These are phyloP conservation scores for Catostylus mosaicus DNA, from an alignment of 30 jellyfish, hydroid and myxozoan genomes.

Conservation along the genomic window DNA sequence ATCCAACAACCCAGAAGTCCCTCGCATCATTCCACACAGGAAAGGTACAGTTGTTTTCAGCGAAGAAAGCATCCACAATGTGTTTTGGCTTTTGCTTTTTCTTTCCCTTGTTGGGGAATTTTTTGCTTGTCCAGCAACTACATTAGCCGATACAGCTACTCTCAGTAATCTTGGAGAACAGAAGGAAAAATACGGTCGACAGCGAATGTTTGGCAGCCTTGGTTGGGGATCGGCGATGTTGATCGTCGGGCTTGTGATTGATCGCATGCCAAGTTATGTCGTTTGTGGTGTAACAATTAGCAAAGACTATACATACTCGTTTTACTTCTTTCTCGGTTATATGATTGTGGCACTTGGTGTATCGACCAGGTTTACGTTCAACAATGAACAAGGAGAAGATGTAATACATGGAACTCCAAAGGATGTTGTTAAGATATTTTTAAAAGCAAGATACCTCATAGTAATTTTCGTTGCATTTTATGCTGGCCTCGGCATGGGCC, in stretches of 20 bases:
- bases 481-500: constrained; percentile 99
- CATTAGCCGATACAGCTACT: constrained; percentile 99
- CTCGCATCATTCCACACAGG: constrained; percentile 88
- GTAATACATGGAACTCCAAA: constrained; percentile 77
- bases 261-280: constrained; percentile 88
- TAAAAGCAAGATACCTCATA: constrained; percentile 64
- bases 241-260: constrained; percentile 93
- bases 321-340: constrained; percentile 87
- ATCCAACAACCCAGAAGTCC: constrained; percentile 92
- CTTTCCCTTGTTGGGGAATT: constrained; percentile 97
- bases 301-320: constrained; percentile 94
- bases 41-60: constrained; percentile 94
- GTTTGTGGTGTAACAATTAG: constrained; percentile 94
- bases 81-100: constrained; percentile 90
- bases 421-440: constrained; percentile 77
- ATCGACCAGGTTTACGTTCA: constrained; percentile 84
- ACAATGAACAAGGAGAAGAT: constrained; percentile 63
- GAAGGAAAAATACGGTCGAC: constrained; percentile 97
- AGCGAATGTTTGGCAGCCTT: constrained; percentile 98
- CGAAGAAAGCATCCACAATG: constrained; percentile 95
- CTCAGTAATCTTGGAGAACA: constrained; percentile 90
- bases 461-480: constrained; percentile 94
- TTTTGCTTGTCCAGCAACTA: constrained; percentile 99
- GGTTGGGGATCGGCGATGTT: constrained; percentile 99
- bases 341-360: constrained; percentile 87